phyloP scores from a whole-genome alignment of 2,113 vertebrate genomes.

The Nothoprocta pentlandii region DNA sequence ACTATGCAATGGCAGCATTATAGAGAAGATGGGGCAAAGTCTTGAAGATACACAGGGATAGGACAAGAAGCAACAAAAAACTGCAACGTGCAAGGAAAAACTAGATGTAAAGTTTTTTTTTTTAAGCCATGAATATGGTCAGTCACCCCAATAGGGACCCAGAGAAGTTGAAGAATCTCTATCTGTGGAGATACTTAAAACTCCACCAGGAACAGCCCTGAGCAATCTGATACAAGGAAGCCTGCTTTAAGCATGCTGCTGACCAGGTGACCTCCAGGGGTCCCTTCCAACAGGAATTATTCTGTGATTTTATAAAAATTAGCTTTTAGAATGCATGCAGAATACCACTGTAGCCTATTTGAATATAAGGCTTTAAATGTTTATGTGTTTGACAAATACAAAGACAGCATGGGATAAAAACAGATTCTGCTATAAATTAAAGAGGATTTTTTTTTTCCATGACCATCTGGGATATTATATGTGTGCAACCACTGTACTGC shows the following conservation, averaged over 20 bases:
- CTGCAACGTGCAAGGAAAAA: neutral
- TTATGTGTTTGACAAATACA: slow-evolving; percentile 11
- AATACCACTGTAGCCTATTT: neutral
- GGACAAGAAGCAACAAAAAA: neutral
- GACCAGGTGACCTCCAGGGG: neutral
- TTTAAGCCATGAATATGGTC: neutral
- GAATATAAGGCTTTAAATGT: neutral
- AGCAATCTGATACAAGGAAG: neutral
- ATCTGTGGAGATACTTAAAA: neutral
- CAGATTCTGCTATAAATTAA: slow-evolving; percentile 60
- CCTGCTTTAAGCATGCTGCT: neutral
- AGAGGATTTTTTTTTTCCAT: slow-evolving; percentile 19
- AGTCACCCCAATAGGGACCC: neutral
- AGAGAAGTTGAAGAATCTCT: neutral
- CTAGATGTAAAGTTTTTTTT: neutral
- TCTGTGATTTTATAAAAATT: neutral
- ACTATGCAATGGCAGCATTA: neutral
- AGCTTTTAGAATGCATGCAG: neutral
- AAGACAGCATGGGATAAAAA: slow-evolving; percentile 43
- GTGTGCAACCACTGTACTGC: neutral
- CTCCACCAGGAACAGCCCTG: neutral
- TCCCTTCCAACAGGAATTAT: neutral
- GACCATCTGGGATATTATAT: slow-evolving; percentile 49
- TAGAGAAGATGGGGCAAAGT: neutral
- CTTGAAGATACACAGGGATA: neutral